phyloP scores from a whole-genome alignment of 2,113 vertebrate genomes.

The Asarcornis scutulata region DNA sequence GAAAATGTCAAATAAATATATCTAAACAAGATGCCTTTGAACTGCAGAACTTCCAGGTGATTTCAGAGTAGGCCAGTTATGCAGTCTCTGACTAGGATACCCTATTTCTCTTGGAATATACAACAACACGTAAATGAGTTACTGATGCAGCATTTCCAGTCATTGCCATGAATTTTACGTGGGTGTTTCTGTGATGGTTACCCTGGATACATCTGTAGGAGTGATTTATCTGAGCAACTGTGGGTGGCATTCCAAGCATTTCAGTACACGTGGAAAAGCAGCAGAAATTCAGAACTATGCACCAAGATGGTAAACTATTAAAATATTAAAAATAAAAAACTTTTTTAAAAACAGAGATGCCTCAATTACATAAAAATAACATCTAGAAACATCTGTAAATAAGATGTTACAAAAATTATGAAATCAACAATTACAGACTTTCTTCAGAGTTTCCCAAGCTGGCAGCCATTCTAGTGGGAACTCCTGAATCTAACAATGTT shows the following conservation, averaged over 20 bases:
- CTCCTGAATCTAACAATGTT: not conserved
- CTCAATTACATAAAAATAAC: not conserved
- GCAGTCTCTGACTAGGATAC: not conserved
- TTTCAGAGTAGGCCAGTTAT: not conserved
- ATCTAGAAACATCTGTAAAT: not conserved
- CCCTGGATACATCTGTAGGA: slow-evolving; percentile 51
- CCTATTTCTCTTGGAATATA: not conserved
- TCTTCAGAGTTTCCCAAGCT: not conserved
- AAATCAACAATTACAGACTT: not conserved
- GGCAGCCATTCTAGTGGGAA: not conserved
- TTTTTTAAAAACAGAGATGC: not conserved
- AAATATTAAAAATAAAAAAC: not conserved
- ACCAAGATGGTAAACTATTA: not conserved
- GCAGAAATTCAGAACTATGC: not conserved
- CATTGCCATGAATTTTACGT: not conserved
- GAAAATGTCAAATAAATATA: not conserved
- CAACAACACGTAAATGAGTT: not conserved
- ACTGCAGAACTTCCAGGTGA: not conserved
- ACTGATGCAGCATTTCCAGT: not conserved
- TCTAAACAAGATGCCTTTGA: not conserved
- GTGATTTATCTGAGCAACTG: slow-evolving; percentile 2
- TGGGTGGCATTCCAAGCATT: slow-evolving; percentile 51
- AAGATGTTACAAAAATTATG: not conserved
- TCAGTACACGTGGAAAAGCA: not conserved
- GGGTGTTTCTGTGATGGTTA: slow-evolving; percentile 17